These are phyloP conservation scores for Enteromius anoplus DNA, from an alignment of 2,797 vertebrate species.

Conservation along the genomic window DNA sequence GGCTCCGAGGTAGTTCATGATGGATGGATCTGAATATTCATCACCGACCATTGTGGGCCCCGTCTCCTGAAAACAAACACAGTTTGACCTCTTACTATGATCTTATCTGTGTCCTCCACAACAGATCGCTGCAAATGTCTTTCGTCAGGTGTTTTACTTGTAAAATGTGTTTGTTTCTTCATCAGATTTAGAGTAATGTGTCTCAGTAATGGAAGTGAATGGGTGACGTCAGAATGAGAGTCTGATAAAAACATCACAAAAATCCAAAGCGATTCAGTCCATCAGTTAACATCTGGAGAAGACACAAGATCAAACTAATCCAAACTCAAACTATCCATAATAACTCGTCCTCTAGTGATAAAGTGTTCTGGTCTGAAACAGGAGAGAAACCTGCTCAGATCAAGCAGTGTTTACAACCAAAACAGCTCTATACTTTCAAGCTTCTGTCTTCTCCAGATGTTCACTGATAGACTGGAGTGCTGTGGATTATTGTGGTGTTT, in stretches of 20 bases:
- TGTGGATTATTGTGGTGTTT: not conserved
- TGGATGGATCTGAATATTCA: slow-evolving; percentile 84
- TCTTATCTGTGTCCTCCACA: not conserved
- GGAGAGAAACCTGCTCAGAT: slow-evolving; percentile 1
- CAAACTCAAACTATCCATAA: not conserved
- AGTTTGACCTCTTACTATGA: not conserved
- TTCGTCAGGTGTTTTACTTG: not conserved
- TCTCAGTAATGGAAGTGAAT: not conserved
- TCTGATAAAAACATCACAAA: not conserved
- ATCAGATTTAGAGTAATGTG: not conserved
- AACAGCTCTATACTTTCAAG: not conserved
- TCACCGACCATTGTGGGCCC: slow-evolving; percentile 96
- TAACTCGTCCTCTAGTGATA: not conserved
- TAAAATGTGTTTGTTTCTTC: not conserved
- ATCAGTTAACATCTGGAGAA: not conserved
- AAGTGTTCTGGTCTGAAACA: not conserved
- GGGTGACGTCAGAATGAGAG: not conserved
- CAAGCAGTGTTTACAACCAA: not conserved
- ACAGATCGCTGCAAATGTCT: not conserved
- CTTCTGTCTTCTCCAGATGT: not conserved
- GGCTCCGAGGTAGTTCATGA: slow-evolving; percentile 92
- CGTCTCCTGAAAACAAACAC: slow-evolving; percentile 80
- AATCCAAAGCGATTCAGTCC: not conserved
- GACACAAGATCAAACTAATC: not conserved
- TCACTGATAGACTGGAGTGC: not conserved